These are phyloP conservation scores for Scaptodrosophila lebanonensis DNA, from an alignment of 1,140 invertebrate genomes.

Conservation along the genomic window DNA sequence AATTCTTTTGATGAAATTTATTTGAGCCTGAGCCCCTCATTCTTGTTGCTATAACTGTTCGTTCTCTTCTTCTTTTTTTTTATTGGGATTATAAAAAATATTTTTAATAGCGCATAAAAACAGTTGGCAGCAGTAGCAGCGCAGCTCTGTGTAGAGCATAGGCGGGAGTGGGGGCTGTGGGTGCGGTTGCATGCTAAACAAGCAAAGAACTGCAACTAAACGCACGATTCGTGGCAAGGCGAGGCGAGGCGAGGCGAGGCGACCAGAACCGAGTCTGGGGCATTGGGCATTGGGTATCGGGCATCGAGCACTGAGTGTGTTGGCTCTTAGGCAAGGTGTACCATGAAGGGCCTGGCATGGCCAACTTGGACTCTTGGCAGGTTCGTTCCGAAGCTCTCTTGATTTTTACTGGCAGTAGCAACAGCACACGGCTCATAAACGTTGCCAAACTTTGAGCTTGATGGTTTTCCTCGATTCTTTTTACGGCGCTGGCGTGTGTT, in stretches of 20 bases:
- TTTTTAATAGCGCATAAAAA: conserved; percentile 75
- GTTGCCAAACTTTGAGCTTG: conserved; percentile 72
- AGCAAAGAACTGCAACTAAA: too few relatives aligned
- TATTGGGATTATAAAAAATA: conserved; percentile 75
- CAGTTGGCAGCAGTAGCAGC: conserved; percentile 55
- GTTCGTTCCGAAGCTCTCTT: conserved; percentile 35
- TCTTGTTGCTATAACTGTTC: neutral
- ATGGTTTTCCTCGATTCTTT: conserved; percentile 54
- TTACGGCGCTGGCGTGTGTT: conserved; percentile 62
- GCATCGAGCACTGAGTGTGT: too few relatives aligned
- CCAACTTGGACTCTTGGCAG: conserved; percentile 2
- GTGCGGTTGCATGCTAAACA: neutral
- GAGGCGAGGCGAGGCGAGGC: too few relatives aligned
- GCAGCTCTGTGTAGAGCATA: neutral
- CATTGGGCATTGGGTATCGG: too few relatives aligned
- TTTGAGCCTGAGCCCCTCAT: conserved; percentile 23
- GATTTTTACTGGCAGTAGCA: conserved; percentile 58
- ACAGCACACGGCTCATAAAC: conserved; percentile 58
- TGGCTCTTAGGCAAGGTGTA: too few relatives aligned
- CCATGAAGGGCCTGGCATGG: too few relatives aligned
- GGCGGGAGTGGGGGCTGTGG: neutral
- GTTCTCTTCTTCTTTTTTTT: conserved; percentile 34
- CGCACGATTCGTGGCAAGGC: too few relatives aligned
- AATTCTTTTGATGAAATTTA: conserved; percentile 55
- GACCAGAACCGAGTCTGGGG: too few relatives aligned